Evolutionary conservation across 1,140 invertebrate species (phyloP), one percentile per base, ranked within the genome.

Genomic region (Lasaia peninsularis): DNA sequence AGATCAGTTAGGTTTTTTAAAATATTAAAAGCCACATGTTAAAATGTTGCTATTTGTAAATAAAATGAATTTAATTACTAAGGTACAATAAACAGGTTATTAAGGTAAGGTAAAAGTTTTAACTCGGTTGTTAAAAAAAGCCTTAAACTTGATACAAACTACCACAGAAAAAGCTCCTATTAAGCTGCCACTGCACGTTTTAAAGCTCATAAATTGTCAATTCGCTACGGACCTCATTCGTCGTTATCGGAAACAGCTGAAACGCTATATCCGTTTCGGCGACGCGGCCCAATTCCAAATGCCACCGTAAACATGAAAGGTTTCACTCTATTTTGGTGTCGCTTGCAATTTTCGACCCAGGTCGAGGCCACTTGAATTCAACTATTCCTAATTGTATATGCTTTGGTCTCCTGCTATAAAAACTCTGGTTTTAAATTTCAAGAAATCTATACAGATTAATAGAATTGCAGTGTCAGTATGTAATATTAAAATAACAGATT

Each of bases 261-360:
- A 14, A 16, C 35, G 35, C 14, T 37, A 37, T 14, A 37, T 14
- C 35, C 35, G 12, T 37, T 37, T 2, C 12, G 14, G 35, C 8
- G 35, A 37, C 35, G 14, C 12, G 35, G 12, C 35, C 35, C 35
- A 37, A 37, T 37, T 37, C 8, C 12, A 37, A 37, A 37, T 16
- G 35, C 35, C 12, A 37, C 35, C 14, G 35, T 14, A 37, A 37
- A 37, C 12, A 16, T 37, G 8, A 37, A 37, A 14, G 12, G 12
- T 37, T 37, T 14, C 35, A 37, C 35, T 37, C 35, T 16, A 37
- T 35, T 35, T 35, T 35, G 34, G 34, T 14, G 34, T 35, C 34
- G 34, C 12, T 35, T 35, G 34, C 34, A 35, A 35, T 35, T 35
- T 35, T 35, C 34, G 2, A n/a, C 7, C 34, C 34, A 35, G 34